Base-by-base conservation (phyloP, 1,140 invertebrate genomes). In the Drosophila littoralis region DNA sequence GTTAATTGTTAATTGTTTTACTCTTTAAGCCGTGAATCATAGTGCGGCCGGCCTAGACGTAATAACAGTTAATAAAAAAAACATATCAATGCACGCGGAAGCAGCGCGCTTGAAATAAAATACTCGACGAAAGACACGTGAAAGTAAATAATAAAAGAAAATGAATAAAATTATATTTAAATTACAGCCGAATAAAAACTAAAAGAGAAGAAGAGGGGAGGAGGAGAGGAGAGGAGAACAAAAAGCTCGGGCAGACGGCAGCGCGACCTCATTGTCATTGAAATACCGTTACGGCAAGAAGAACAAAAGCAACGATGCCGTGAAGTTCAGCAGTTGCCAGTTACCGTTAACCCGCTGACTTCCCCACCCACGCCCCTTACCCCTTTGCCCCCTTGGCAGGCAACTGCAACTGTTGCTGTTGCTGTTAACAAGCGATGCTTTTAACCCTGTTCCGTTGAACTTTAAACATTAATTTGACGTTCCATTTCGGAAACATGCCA, bases 221-320 rank as follows among this genome's bases (percentile, higher is more conserved):
- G 38, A 57, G 28, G 38, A 22, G 17, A 10, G 45, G 17, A 66
- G 38, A 58, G 8, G 54, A 58, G 42, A 63, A 77, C 33, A 79
- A 78, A 72, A 63, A 59, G 72, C 75, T 70, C 66, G 52, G 63
- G 52, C 68, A 81, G 58, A 36, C 15, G 51, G 48, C 32, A 38
- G 54, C 50, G 35, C 72, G 83, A 88, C 79, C 83, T 83, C 83
- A 89, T 89, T 88, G 83, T 76, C 79, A 84, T 84, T 84, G 81
- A 79, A 88, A 80, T 83, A 88, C 83, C 88, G 83, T 88, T 88
- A 88, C 65, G 67, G 13, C 55, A n/a, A n/a, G 38, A 33, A 63
- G 70, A 80, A 84, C 81, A 86, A 77, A 75, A 64, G 13, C 38
- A 52, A 15, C 65, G 22, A 38, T 46, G 63, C 43, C 51, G 17